Conservation (phyloP, 2,113 vertebrate species). For the Psephotus haematonotus region DNA sequence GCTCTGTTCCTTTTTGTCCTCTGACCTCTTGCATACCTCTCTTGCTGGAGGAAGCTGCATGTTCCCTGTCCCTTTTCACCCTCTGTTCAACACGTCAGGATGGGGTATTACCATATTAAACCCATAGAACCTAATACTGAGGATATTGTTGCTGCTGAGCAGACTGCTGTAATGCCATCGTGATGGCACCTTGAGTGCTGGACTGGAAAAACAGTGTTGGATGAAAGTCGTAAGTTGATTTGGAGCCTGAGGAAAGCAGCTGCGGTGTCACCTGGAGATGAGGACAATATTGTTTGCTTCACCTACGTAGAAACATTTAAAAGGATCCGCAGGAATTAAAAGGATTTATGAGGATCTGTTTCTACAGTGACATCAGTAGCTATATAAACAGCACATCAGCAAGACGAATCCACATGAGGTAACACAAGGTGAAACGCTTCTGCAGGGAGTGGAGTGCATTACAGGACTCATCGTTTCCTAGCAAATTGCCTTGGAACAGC, state of each 20-base stretch:
- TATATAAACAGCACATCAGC: neutral
- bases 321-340: constrained; percentile 47
- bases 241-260: neutral
- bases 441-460: neutral
- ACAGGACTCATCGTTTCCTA: accelerated
- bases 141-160: neutral
- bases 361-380: constrained; percentile 22
- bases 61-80: neutral
- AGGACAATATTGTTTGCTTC: neutral
- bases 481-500: neutral
- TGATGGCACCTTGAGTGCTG: neutral
- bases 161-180: neutral
- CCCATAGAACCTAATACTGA: neutral
- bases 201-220: neutral
- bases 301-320: constrained; percentile 10
- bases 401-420: neutral
- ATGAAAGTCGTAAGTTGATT: neutral
- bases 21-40: neutral
- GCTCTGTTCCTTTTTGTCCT: neutral
- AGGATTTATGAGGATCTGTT: constrained; percentile 32
- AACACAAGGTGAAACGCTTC: neutral
- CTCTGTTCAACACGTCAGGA: neutral
- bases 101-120: neutral
- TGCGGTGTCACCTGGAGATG: neutral
- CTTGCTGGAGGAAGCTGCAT: neutral